Conservation (phyloP, 2,888 invertebrate species). For the Hermaeophaga mercurialis region DNA sequence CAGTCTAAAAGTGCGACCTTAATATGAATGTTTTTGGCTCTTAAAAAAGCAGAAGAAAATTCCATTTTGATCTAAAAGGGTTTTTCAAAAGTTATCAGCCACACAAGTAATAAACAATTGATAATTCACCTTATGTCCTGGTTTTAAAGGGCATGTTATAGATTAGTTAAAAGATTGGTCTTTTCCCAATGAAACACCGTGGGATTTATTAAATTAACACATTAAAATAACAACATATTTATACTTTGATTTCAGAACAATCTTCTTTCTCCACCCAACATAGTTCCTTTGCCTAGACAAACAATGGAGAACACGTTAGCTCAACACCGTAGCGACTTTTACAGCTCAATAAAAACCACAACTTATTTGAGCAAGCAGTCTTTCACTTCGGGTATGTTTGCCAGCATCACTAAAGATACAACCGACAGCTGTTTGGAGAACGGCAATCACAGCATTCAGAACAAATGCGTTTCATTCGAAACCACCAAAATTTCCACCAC, state of each 20-base stretch:
- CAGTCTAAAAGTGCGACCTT: too few species aligned
- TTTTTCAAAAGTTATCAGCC: too few species aligned
- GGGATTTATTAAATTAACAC: too few species aligned
- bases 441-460: constrained; percentile 40
- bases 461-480: constrained; percentile 45
- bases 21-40: too few species aligned
- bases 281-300: constrained; percentile 50
- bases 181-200: too few species aligned
- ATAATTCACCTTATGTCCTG: too few species aligned
- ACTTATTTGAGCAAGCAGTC: constrained; percentile 44
- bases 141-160: too few species aligned
- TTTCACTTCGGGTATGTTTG: constrained; percentile 45
- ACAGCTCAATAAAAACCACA: constrained; percentile 43
- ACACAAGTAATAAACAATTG: too few species aligned
- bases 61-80: too few species aligned
- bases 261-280: constrained; percentile 55
- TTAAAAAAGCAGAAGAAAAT: too few species aligned
- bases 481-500: constrained; percentile 37
- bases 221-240: too few species aligned
- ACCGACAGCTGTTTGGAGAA: constrained; percentile 52
- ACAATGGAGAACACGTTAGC: constrained; percentile 45
- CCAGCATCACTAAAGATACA: constrained; percentile 41
- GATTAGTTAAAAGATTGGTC: too few species aligned
- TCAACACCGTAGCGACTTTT: constrained; percentile 24
- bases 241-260: constrained; percentile 47